Percentiles rank a stretch among this genome's conserved stretches.
phyloP scores from a whole-genome alignment of 2,797 vertebrate species.

The Gila robusta region DNA sequence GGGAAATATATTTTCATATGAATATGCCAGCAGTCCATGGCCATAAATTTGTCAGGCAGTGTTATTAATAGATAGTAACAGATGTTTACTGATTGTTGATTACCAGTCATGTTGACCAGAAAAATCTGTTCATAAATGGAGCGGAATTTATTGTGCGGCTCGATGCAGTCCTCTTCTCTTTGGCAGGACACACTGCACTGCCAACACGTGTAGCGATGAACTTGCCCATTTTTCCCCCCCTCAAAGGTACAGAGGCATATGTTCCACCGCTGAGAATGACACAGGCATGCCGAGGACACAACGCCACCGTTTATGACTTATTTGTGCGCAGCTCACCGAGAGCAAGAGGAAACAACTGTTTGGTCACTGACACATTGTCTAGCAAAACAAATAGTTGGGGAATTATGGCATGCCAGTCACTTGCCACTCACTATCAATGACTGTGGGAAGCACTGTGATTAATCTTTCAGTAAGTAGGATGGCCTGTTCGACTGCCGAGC shows the following conservation, averaged over 20 bases:
- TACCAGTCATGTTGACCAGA: conserved; percentile 84
- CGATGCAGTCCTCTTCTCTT: conserved; percentile 65
- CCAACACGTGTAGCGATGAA: conserved; percentile 61
- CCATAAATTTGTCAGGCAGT: conserved; percentile 77
- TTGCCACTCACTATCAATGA: conserved; percentile 78
- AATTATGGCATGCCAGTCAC: conserved; percentile 76
- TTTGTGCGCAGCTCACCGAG: conserved; percentile 59
- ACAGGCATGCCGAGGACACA: conserved; percentile 55
- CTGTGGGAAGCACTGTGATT: conserved; percentile 72
- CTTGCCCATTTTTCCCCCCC: conserved; percentile 46
- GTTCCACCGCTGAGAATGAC: conserved; percentile 59
- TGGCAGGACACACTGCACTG: conserved; percentile 62
- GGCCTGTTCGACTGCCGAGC: conserved; percentile 67
- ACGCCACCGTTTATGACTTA: conserved; percentile 62
- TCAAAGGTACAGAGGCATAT: conserved; percentile 66
- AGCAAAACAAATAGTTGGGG: conserved; percentile 73
- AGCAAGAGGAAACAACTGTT: conserved; percentile 70
- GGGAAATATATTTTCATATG: conserved; percentile 79
- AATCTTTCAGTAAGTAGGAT: conserved; percentile 75
- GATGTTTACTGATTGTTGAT: conserved; percentile 89
- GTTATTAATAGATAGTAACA: conserved; percentile 87
- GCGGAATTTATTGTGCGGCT: conserved; percentile 77
- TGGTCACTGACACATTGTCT: conserved; percentile 68
- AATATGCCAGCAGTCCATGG: conserved; percentile 71
- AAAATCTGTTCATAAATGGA: conserved; percentile 87